These are phyloP conservation scores for Diplosoma virens DNA, from an alignment of 23 tunicate species.

Conservation along the genomic window DNA sequence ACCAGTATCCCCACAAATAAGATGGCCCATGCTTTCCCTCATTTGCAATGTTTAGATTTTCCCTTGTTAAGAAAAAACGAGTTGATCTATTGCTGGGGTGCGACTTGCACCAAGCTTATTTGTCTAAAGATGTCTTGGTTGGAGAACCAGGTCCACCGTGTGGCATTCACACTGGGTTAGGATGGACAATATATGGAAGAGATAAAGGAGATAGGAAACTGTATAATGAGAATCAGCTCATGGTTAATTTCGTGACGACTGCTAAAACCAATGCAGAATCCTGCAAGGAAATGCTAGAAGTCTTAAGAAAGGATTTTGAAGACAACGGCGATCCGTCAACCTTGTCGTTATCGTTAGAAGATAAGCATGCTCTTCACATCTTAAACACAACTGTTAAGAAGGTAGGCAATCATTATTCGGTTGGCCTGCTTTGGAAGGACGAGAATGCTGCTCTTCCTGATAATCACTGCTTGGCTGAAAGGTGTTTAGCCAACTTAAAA, in stretches of 20 bases:
- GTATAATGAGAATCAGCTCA: background rate
- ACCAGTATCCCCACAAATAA: background rate
- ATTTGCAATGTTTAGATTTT: background rate
- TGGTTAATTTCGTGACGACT: background rate
- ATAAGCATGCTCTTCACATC: background rate
- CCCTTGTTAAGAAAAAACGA: background rate
- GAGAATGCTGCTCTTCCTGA: background rate
- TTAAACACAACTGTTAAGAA: background rate
- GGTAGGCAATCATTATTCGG: background rate
- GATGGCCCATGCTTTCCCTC: background rate
- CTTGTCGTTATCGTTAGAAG: background rate
- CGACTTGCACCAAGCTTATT: conserved; percentile 1
- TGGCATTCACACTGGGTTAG: conserved; percentile 1
- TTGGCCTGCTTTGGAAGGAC: conserved; percentile 10
- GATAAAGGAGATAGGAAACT: background rate
- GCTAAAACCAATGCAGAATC: background rate
- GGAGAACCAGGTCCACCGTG: background rate
- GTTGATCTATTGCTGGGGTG: conserved; percentile 5
- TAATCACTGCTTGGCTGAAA: background rate
- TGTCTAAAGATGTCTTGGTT: background rate
- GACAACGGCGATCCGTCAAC: background rate
- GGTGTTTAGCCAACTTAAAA: background rate
- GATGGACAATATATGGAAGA: background rate
- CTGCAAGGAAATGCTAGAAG: background rate
- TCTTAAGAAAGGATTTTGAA: background rate